Base-by-base conservation (phyloP, 2,113 vertebrate species). In the Istiophorus platypterus region DNA sequence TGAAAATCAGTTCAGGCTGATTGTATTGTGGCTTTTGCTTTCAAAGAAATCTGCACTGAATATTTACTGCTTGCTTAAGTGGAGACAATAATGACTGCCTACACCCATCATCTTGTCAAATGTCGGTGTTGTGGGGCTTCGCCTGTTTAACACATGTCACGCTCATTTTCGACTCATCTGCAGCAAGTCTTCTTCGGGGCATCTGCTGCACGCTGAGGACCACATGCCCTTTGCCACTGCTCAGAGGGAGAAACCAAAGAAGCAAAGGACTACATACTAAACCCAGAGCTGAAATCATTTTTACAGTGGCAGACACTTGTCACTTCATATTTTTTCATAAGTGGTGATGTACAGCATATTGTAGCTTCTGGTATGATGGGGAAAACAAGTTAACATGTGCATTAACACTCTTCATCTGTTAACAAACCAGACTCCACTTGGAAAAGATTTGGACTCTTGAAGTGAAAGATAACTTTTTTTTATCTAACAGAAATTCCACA, bases 61-160 rank as follows among this genome's bases (percentile, higher is more conserved):
- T 92, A 88, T 91, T 87, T 84, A 75, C 82, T 78, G 75, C 84
- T 88, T 54, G 84, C 77, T 91, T 91, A 88, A 91, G 85, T 41
- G 80, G 78, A 85, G 85, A 86, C 83, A 84, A 88, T 92, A 85
- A 91, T 89, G 80, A 91, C 84, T 72, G 74, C 91, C 57, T 75
- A 82, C 80, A 64, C 84, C 85, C 82, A 89, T 89, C 90, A 89
- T 88, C 89, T 89, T 94, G 92, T 94, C 93, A 91, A 86, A 91
- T 20, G 85, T 92, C 88, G 85, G 84, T 77, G 68, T 75, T 67
- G 83, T 9, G 76, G 80, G 85, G 91, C 82, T 91, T 84, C 41
- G 91, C 89, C 90, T 93, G 92, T 92, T 93, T 91, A 93, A 93
- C 91, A 87, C 90, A 61, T 63, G 91, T 92, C 93, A 94, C 88